Evolutionary conservation across 1,140 invertebrate genomes (phyloP), one percentile per base, ranked within the genome.

Genomic region (Proales similis): DNA sequence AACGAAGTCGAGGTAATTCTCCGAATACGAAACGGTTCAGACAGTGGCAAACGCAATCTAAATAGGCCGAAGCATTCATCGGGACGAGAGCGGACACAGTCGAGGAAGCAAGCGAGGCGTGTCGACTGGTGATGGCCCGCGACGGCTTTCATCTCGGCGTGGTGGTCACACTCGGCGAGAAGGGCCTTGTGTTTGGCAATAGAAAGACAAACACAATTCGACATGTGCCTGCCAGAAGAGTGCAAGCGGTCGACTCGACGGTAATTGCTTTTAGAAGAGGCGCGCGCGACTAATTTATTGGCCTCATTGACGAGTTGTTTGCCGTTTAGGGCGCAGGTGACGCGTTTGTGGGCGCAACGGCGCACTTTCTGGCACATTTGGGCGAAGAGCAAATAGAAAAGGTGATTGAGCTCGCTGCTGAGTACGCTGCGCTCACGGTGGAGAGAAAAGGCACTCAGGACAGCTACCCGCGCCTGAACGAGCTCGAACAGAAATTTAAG

Each of bases 291-390:
- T 9, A 36, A 36, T 36, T 36, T 36, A n/a, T n/a, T n/a, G n/a
- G n/a, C n/a, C n/a, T n/a, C n/a, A n/a, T 36, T 36, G 14, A 36
- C 14, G 14, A 36, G 14, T 36, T 36, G 9, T 43, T 19, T 19
- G 4, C 22, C 22, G 17, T 5, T 5, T 5, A 5, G 39, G 88
- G 88, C 26, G 90, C 90, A 53, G 90, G 91, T 3, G 90, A 95
- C 78, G 84, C 86, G 22, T 94, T 94, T 78, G 80, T 92, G 61
- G 90, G 90, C n/a, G 83, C 86, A 3, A 72, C 94, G 60, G 88
- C 86, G 2, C 88, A 82, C 70, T 86, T 82, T 67, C 69, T 88
- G 43, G 81, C 86, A 0, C 75, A 78, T 38, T 68, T 81, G 67
- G 77, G 81, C 4, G 32, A 80, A 5, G 65, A 82, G 17, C 64